Evolutionary conservation across 2,113 vertebrate genomes (phyloP), one percentile per base, ranked within the genome.

Genomic region (Pangasianodon hypophthalmus): DNA sequence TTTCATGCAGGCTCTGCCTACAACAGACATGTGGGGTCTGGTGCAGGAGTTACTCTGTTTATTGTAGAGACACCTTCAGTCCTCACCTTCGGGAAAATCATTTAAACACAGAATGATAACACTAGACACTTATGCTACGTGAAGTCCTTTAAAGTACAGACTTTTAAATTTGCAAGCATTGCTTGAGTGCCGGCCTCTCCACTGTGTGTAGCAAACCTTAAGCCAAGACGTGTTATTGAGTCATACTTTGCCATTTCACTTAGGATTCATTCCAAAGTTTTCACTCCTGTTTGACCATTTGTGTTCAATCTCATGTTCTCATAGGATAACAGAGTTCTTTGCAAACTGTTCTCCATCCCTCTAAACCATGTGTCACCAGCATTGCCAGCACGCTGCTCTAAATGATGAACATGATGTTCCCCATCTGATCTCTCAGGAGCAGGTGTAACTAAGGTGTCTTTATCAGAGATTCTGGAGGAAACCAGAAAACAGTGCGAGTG

Each of bases 401-500:
- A 87, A 77, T 48, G 84, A 88, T 90, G 88, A 91, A 32, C 48
- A 86, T 73, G 79, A 90, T 80, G 14, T 41, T 52, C 46, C 29
- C 32, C 37, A 71, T 41, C 52, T 86, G 58, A 52, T 75, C 64
- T 58, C 26, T 73, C 46, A 71, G 50, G 6, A 69, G 44, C 41
- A 88, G 21, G 32, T 46, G 9, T 29, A 32, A 86, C 19, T 10
- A 21, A 67, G 48, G 37, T 52, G 54, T 54, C 10, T 29, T 60
- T 46, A 41, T 4, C 50, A 46, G 18, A 64, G 56, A 37, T 85
- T 41, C 10, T 88, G 19, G 4, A 56, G 52, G 62, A 88, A 44
- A 29, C n/a, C 21, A 32, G 26, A 88, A 52, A 44, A 56, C 14
- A 21, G 18, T 48, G 58, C 5, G 37, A 18, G 21, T 14, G 50